Conservation (phyloP, 2,797 vertebrate genomes). For the Pogonophryne albipinna region DNA sequence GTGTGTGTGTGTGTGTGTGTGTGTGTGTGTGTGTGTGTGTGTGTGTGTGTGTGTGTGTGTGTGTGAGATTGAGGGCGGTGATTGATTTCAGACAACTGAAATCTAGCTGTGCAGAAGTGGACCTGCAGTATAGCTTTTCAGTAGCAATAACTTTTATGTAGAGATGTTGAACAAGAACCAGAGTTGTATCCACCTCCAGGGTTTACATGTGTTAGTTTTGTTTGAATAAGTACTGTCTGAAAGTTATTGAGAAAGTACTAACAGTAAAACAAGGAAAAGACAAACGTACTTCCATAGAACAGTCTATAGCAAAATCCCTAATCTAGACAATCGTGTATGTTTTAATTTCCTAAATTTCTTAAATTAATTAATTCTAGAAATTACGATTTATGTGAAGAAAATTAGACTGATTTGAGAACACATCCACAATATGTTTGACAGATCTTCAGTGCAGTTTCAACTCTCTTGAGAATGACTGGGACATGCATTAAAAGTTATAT, state of each 20-base stretch:
- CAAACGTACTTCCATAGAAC: neutral
- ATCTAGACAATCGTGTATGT: neutral
- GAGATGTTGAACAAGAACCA: slow-evolving; percentile 6
- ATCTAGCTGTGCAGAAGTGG: slow-evolving; percentile 53
- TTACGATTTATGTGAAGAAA: neutral
- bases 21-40: slow-evolving; percentile 39
- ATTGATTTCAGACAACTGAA: slow-evolving; percentile 72
- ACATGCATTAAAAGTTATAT: too few species aligned
- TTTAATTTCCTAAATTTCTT: neutral
- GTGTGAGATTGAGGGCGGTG: slow-evolving; percentile 65
- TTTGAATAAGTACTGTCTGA: neutral
- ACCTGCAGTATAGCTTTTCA: slow-evolving; percentile 38
- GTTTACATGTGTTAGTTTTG: neutral
- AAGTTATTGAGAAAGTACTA: neutral
- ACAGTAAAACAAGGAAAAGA: neutral
- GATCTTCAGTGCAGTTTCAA: too few species aligned
- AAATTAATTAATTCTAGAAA: neutral
- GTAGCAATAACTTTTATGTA: slow-evolving; percentile 7
- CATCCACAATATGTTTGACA: too few species aligned
- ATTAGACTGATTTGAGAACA: neutral
- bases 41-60: slow-evolving; percentile 39
- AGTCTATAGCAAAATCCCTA: neutral
- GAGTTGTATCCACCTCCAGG: slow-evolving; percentile 4
- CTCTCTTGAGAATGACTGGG: too few species aligned
- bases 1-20: slow-evolving; percentile 41